Conservation (phyloP, 1,140 invertebrate species). For the Chlorops oryzae region DNA sequence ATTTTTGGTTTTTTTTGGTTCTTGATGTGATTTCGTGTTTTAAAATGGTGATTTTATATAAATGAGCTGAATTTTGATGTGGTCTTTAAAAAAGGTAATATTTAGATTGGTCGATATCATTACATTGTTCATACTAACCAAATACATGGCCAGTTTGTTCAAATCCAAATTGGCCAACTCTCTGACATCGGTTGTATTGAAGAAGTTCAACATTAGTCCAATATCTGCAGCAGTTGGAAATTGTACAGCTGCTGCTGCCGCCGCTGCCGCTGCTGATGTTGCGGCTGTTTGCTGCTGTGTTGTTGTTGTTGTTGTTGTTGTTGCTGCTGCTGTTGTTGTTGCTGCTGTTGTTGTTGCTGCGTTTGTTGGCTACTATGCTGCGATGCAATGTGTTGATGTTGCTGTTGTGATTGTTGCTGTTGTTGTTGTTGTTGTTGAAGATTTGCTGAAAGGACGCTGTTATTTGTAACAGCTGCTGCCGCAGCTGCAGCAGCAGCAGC, state of each 20-base stretch:
- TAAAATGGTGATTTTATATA: too few species aligned
- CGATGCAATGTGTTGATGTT: constrained; percentile 18
- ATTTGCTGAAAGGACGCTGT: constrained; percentile 17
- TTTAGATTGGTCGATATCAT: too few species aligned
- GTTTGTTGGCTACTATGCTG: constrained; percentile 5
- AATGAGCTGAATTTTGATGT: too few species aligned
- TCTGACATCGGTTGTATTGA: constrained; percentile 51
- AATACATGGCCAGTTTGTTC: constrained; percentile 66
- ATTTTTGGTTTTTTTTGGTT: too few species aligned
- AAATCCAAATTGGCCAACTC: constrained; percentile 58
- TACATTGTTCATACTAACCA: constrained; percentile 58
- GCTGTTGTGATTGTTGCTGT: constrained; percentile 13
- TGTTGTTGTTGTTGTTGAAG: constrained; percentile 16
- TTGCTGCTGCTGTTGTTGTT: constrained; percentile 20
- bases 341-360: constrained; percentile 15
- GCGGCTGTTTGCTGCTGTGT: constrained; percentile 17
- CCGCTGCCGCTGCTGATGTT: constrained; percentile 10
- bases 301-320: constrained; percentile 25
- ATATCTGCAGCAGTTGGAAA: constrained; percentile 47
- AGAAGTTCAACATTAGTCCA: constrained; percentile 42
- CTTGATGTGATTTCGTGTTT: too few species aligned
- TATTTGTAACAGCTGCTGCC: constrained; percentile 23
- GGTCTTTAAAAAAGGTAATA: too few species aligned
- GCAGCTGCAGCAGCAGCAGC: constrained; percentile 32
- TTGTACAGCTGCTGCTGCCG: constrained; percentile 24